phyloP scores from a whole-genome alignment of 2,797 vertebrate genomes.

The Australoheros facetus region DNA sequence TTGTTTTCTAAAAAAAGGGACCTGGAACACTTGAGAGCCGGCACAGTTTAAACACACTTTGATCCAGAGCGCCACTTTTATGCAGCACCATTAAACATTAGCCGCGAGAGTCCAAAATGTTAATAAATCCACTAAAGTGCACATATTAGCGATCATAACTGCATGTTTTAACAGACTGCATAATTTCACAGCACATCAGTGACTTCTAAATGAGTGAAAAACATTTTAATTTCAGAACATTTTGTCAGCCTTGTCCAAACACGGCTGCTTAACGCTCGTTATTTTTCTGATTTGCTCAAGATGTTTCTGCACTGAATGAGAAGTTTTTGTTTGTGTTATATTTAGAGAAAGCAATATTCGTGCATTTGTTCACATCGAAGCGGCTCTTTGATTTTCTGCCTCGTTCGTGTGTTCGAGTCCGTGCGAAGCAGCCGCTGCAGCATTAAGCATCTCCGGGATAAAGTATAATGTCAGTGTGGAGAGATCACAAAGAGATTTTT shows the following conservation, averaged over 20 bases:
- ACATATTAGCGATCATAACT: conserved; percentile 23
- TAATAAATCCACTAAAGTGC: conserved; percentile 38
- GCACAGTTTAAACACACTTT: conserved; percentile 31
- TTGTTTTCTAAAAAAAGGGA: conserved; percentile 42
- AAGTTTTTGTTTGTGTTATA: not conserved
- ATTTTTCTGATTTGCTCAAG: not conserved
- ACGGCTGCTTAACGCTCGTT: not conserved
- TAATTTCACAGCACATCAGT: conserved; percentile 35
- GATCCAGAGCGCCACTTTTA: conserved; percentile 24
- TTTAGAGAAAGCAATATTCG: conserved; percentile 13
- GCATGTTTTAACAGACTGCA: conserved; percentile 9
- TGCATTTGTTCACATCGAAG: not conserved
- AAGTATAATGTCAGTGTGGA: not conserved
- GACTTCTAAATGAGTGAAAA: conserved; percentile 18
- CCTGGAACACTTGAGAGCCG: conserved; percentile 1
- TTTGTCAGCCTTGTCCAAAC: conserved; percentile 23
- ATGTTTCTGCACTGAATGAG: not conserved
- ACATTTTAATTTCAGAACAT: conserved; percentile 19
- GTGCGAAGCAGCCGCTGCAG: not conserved
- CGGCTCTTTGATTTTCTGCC: not conserved
- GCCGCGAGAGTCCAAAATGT: conserved; percentile 11
- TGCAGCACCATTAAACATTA: conserved; percentile 14
- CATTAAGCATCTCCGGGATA: not conserved
- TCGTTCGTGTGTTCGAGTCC: not conserved
- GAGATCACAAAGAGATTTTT: not conserved